These are phyloP conservation scores for Diabrotica undecimpunctata DNA, from an alignment of 1,140 invertebrate genomes.

Conservation along the genomic window DNA sequence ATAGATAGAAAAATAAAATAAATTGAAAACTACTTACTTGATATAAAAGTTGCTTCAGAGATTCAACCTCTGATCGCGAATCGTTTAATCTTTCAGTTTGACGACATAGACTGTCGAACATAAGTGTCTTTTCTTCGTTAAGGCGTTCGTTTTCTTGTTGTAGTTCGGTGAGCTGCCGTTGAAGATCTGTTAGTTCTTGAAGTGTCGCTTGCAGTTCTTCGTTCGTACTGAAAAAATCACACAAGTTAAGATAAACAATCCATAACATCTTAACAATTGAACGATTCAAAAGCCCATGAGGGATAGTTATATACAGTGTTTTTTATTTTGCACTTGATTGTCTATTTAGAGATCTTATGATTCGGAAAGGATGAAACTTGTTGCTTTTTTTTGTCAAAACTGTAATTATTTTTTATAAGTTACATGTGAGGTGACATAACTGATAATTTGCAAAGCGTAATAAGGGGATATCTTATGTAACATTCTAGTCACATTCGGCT, in stretches of 20 bases:
- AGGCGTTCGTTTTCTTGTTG: conserved; percentile 84
- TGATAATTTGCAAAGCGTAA: too few relatives aligned
- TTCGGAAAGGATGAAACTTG: neutral
- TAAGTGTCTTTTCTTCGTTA: conserved; percentile 80
- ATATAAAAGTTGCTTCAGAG: conserved; percentile 41
- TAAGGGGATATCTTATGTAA: too few relatives aligned
- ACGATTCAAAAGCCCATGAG: neutral
- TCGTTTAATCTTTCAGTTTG: conserved; percentile 90
- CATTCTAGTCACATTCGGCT: too few relatives aligned
- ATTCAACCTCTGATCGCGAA: conserved; percentile 62
- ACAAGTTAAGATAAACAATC: neutral
- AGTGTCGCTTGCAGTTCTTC: conserved; percentile 93
- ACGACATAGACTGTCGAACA: conserved; percentile 85
- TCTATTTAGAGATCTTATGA: too few relatives aligned
- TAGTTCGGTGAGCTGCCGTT: conserved; percentile 78
- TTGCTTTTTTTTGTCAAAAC: too few relatives aligned
- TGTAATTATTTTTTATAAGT: too few relatives aligned
- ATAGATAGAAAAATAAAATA: conserved; percentile 53
- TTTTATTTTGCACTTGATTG: too few relatives aligned
- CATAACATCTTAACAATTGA: too few relatives aligned
- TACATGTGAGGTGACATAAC: too few relatives aligned
- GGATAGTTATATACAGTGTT: conserved; percentile 1
- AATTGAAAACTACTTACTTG: conserved; percentile 25
- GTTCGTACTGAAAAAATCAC: conserved; percentile 67
- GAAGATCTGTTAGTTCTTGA: conserved; percentile 86